Evolutionary conservation across 2,888 invertebrate genomes (phyloP).

Genomic region (Sialis fuliginosa): DNA sequence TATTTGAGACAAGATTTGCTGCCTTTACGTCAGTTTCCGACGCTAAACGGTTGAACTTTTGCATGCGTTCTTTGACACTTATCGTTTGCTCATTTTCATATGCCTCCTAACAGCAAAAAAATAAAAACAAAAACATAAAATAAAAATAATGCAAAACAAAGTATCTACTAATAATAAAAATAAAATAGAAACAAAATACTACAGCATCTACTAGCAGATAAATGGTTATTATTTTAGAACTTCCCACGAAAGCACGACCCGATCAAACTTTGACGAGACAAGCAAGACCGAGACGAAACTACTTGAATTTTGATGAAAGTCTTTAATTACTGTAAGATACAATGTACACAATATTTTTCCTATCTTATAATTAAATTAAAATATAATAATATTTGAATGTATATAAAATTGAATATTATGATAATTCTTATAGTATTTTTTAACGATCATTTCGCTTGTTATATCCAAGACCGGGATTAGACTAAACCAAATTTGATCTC

Average conservation of each 20-base stretch:
- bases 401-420: not conserved
- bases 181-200: not conserved
- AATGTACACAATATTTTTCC: no score
- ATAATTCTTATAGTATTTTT: no score
- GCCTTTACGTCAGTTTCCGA: slow-evolving; percentile 53
- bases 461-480: not conserved
- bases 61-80: slow-evolving; percentile 82
- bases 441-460: not conserved
- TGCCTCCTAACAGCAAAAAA: slow-evolving; percentile 3
- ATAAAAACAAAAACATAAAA: slow-evolving; percentile 1
- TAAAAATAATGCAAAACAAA: not conserved
- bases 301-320: no score
- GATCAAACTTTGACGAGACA: no score
- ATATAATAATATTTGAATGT: not conserved
- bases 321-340: no score
- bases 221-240: no score
- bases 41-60: slow-evolving; percentile 83
- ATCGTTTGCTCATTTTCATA: slow-evolving; percentile 42
- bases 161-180: not conserved
- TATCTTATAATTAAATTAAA: no score
- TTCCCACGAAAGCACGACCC: no score
- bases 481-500: not conserved
- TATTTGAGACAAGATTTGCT: slow-evolving; percentile 26
- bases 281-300: no score
- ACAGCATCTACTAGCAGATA: no score